Evolutionary conservation across 2,888 invertebrate species (phyloP).

Genomic region (Hemithea aestivaria): DNA sequence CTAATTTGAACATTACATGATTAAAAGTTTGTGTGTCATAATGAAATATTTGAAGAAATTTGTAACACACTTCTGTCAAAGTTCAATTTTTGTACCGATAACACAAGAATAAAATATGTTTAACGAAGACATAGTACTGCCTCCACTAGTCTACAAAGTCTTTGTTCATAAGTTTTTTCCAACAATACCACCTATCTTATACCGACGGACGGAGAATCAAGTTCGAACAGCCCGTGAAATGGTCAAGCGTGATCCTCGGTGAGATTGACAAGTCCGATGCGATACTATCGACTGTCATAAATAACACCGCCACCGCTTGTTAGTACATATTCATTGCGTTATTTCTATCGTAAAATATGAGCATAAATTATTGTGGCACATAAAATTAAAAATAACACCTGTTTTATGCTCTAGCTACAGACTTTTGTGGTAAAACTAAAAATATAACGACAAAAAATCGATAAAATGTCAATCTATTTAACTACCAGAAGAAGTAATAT

Average conservation of each 20-base stretch:
- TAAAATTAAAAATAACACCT: no score
- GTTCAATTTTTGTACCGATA: no score
- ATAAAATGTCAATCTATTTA: no score
- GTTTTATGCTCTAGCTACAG: no score
- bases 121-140: conserved; percentile 6
- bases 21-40: no score
- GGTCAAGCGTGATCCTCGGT: conserved; percentile 45
- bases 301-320: conserved; percentile 73
- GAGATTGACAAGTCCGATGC: conserved; percentile 76
- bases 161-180: conserved; percentile 12
- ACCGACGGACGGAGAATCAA: conserved; percentile 34
- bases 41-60: no score
- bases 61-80: no score
- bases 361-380: conserved; percentile 2
- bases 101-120: no score
- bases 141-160: background rate
- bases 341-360: conserved; percentile 12
- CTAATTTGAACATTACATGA: no score
- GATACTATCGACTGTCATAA: conserved; percentile 71
- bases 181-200: conserved; percentile 34
- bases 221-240: conserved; percentile 31
- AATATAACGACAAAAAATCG: no score
- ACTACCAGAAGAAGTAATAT: no score
- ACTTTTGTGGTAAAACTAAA: no score
- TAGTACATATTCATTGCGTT: conserved; percentile 69